Conservation (phyloP, 2,797 vertebrate genomes). For the Dicrostonyx torquatus region DNA sequence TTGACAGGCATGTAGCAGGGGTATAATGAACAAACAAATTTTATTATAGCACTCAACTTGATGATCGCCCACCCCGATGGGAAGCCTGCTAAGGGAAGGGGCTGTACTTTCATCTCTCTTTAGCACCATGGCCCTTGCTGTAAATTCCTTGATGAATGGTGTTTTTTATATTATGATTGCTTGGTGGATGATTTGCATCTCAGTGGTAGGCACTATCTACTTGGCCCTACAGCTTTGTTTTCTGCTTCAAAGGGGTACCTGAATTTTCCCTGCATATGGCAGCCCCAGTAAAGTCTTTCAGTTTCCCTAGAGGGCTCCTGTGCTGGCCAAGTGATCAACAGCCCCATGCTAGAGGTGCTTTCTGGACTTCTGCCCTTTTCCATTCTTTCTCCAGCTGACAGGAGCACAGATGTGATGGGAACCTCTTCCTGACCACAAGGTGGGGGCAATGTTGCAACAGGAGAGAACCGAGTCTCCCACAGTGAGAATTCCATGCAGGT, state of each 20-base stretch:
- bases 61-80: not conserved
- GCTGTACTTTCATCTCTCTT: not conserved
- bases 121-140: no score
- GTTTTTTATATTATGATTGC: not conserved
- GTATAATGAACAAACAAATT: not conserved
- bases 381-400: not conserved
- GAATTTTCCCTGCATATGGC: not conserved
- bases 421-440: not conserved
- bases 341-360: accelerated
- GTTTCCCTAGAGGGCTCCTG: not conserved
- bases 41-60: not conserved
- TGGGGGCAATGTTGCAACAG: not conserved
- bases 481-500: not conserved
- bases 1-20: not conserved
- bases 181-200: not conserved
- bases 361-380: not conserved
- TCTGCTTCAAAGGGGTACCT: not conserved
- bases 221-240: not conserved
- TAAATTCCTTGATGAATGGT: not conserved
- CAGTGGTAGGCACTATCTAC: not conserved
- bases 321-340: not conserved
- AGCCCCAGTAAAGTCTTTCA: not conserved
- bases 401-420: not conserved
- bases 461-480: not conserved
- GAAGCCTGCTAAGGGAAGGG: not conserved